phyloP scores from a whole-genome alignment of 2,797 vertebrate species.

The Schizothorax lantsangensis region DNA sequence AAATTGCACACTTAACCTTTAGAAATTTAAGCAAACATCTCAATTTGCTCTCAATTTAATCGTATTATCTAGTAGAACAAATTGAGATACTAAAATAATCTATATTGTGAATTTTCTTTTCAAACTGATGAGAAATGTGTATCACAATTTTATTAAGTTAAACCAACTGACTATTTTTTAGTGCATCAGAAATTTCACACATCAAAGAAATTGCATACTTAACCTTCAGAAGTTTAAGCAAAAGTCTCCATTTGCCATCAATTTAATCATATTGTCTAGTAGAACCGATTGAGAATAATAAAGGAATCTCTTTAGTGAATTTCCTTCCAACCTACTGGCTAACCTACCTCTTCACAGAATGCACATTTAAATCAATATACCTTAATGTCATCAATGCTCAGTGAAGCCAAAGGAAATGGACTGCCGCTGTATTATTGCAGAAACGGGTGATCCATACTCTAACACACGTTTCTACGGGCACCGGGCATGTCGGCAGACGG shows the following conservation, averaged over 20 bases:
- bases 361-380: slow-evolving; percentile 36
- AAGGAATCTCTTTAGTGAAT: background rate
- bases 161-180: background rate
- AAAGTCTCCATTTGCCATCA: background rate
- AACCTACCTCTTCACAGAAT: background rate
- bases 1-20: background rate
- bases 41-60: background rate
- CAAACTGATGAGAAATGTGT: background rate
- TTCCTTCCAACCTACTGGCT: background rate
- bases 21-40: background rate
- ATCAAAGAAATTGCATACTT: background rate
- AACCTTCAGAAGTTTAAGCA: slow-evolving; percentile 2
- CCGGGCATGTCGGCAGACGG: slow-evolving; percentile 62
- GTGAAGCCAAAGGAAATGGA: slow-evolving; percentile 68
- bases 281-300: background rate
- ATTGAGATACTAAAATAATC: background rate
- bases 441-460: slow-evolving; percentile 60
- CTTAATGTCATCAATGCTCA: slow-evolving; percentile 67
- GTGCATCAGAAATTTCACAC: background rate
- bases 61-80: background rate
- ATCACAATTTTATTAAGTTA: background rate
- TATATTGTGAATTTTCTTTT: background rate
- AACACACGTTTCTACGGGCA: slow-evolving; percentile 64
- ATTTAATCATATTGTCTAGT: background rate
- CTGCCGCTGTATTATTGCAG: slow-evolving; percentile 64